Evolutionary conservation across 2,888 invertebrate species (phyloP), one percentile per base, ranked within the genome.

Genomic region (Rhabditoides inermis): DNA sequence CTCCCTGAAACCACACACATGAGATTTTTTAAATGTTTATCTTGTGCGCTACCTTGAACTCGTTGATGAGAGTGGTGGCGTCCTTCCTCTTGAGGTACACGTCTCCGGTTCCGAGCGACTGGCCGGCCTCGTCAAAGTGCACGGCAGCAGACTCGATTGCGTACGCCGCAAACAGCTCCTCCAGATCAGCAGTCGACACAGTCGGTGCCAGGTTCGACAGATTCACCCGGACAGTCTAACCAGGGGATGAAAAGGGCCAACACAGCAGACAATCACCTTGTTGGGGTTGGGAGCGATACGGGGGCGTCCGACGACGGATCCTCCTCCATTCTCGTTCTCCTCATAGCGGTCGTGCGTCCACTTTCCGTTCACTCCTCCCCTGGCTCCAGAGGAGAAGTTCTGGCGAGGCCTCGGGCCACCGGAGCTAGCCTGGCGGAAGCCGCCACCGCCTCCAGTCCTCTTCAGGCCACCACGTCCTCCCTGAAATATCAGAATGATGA

Each of bases 151-250:
- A 22, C 6, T 45, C 49, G 28, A 51, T 20, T 6, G 28, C 22
- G 42, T 55, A 52, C 18, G 32, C 20, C 12, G 35, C 40, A 42
- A 55, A 58, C 20, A 58, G 52, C 49, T 58, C 58, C 58, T 58
- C 58, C 22, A 66, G 49, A 50, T 66, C 65, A 23, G 46, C 51
- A 7, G 61, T 60, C n/a, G 55, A 46, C 20, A 66, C 63, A 18
- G 51, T 53, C 7, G 57, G 28, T 2, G 61, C 61, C 6, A 66
- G 58, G 50, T 66, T 66, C 7, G 60, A 53, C 48, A 66, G 52
- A 39, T 60, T 63, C 7, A 63, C 50, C 7, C 60, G 50, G 10
- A 60, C 55, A 18, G 52, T 42, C 32, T n/a, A n/a, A n/a, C n/a
- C n/a, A n/a, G n/a, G n/a, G n/a, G n/a, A n/a, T n/a, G n/a, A n/a